Percentiles rank a stretch among this genome's conserved stretches.
Conservation (phyloP, 2,113 vertebrate genomes). For the Prionailurus bengalensis region DNA sequence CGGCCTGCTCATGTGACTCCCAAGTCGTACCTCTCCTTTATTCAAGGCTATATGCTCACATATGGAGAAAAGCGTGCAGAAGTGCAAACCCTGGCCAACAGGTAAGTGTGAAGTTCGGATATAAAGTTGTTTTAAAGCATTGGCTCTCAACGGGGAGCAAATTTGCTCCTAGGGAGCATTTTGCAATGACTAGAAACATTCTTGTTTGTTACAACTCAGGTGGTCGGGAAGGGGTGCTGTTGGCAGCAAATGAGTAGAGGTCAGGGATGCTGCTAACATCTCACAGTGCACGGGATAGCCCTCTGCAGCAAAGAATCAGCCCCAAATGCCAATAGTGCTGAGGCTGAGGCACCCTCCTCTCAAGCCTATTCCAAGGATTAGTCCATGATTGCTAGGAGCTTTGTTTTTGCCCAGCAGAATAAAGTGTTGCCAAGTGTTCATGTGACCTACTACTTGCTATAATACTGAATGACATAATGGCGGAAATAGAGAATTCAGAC, state of each 20-base stretch:
- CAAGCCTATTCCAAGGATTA: neutral
- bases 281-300: fast-evolving
- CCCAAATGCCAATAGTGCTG: neutral
- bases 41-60: constrained; percentile 95
- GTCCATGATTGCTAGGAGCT: neutral
- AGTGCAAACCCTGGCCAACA: constrained; percentile 93
- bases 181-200: neutral
- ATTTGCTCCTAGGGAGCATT: neutral
- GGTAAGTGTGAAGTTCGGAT: constrained; percentile 84
- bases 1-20: constrained; percentile 96
- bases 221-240: fast-evolving
- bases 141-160: neutral
- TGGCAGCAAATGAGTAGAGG: neutral
- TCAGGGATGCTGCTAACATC: neutral
- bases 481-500: neutral
- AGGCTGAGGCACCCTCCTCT: neutral
- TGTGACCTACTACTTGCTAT: neutral
- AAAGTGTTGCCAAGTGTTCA: neutral
- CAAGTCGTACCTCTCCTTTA: constrained; percentile 98
- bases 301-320: fast-evolving
- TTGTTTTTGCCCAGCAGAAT: neutral
- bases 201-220: neutral
- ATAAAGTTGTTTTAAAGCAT: neutral
- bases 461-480: neutral
- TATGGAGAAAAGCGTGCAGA: constrained; percentile 94